Evolutionary conservation across 1,140 invertebrate species (phyloP).

Genomic region (Ladona fulva): DNA sequence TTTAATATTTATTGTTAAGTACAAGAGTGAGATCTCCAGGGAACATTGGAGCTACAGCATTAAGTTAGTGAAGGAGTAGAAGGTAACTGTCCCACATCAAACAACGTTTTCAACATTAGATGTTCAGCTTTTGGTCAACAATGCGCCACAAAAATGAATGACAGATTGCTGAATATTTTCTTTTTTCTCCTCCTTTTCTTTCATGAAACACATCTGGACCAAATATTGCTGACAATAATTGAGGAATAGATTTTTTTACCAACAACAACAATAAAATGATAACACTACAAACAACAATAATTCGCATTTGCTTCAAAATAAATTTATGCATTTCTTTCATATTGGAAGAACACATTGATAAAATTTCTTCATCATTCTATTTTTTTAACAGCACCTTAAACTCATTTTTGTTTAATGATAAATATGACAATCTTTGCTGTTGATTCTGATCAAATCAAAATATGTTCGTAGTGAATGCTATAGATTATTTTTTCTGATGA

Average conservation of each 20-base stretch:
- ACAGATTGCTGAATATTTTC: background rate
- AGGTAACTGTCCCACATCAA: background rate
- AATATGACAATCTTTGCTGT: background rate
- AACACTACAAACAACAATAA: background rate
- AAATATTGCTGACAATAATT: background rate
- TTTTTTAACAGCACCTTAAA: background rate
- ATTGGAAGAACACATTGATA: background rate
- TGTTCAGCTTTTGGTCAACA: background rate
- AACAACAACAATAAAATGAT: background rate
- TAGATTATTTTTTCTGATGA: background rate
- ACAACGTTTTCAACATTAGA: background rate
- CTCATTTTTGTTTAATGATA: background rate
- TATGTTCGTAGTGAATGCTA: background rate
- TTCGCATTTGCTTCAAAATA: background rate
- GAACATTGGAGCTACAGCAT: background rate
- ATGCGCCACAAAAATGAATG: background rate
- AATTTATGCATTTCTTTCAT: slow-evolving; percentile 4
- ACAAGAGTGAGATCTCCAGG: background rate
- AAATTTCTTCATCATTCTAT: background rate
- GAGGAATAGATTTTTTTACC: background rate
- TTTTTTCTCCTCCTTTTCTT: background rate
- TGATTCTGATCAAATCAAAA: background rate
- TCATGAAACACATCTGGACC: background rate
- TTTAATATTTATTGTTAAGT: slow-evolving; percentile 10
- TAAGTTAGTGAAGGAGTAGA: background rate